Evolutionary conservation across 2,888 invertebrate genomes (phyloP), one percentile per base, ranked within the genome.

Genomic region (Himalopsyche tibetana): DNA sequence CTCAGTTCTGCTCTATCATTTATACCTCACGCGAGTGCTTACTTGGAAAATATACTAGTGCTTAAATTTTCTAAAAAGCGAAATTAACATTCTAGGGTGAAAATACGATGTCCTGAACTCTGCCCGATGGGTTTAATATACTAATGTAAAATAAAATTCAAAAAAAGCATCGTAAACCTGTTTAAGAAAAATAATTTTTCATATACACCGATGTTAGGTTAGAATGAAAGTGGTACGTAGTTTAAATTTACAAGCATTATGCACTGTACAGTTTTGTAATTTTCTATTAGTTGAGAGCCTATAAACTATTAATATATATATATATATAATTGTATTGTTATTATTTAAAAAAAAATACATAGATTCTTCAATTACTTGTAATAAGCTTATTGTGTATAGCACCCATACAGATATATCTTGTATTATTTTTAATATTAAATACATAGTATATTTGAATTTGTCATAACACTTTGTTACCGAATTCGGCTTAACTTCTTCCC

Each of bases 261-360:
- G 19, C 69, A 56, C 42, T 86, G 86, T 82, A 84, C 84, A 84
- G 86, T 82, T 86, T 84, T 86, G 84, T 86, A 84, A 84, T 86
- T 86, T 86, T 86, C 84, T 84, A 84, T 86, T 80, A 83, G 86
- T 84, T 79, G 55, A 74, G 38, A 74, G 74, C 74, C 74, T 74
- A 28, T 74, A 74, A 74, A 74, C 74, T 74, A 74, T 74, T 74
- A 38, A 36, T 69, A 36, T 69, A 69, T 69, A 69, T 51, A 55
- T 56, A 56, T 56, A 51, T 56, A n/a, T 63, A 28, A 28, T 28
- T 8, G 63, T 63, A 63, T 63, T 80, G 80, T 42, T 80, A 42
- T 80, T 80, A 80, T 74, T 74, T 74, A 74, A 74, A 74, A 74
- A 74, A 36, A 36, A 74, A 19, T 63, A 51, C 51, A 51, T 51